Evolutionary conservation across 2,113 vertebrate genomes (phyloP).

Genomic region (Polypterus bichir): DNA sequence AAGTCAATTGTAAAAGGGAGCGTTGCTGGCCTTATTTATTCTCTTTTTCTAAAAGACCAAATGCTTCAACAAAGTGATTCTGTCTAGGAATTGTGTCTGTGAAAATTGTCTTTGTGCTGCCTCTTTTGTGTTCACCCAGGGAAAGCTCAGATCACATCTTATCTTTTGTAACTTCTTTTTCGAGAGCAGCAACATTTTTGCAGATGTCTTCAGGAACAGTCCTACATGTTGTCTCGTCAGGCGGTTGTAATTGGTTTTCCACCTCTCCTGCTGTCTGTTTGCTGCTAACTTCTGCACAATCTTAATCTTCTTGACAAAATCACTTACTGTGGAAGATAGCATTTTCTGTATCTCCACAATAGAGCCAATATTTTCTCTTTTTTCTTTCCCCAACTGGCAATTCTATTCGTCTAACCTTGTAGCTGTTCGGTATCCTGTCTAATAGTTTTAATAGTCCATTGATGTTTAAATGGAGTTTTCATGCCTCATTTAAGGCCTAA

Average conservation of each 20-base stretch:
- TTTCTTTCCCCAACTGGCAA: not conserved
- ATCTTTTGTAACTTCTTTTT: constrained; percentile 25
- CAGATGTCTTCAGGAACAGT: constrained; percentile 17
- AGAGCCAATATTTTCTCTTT: constrained; percentile 6
- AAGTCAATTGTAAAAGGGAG: constrained; percentile 24
- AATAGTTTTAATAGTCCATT: constrained; percentile 1
- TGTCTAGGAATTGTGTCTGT: constrained; percentile 23
- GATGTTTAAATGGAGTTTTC: constrained; percentile 1
- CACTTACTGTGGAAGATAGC: constrained; percentile 11
- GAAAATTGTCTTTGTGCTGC: constrained; percentile 24
- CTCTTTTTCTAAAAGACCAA: constrained; percentile 30
- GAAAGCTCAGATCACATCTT: constrained; percentile 30
- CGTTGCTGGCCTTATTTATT: constrained; percentile 4
- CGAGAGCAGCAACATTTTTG: constrained; percentile 16
- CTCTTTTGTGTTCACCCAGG: constrained; percentile 13
- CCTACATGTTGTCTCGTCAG: constrained; percentile 16
- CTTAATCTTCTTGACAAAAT: constrained; percentile 21
- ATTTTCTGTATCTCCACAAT: constrained; percentile 5
- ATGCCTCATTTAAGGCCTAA: constrained; percentile 4
- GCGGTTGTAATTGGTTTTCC: constrained; percentile 25
- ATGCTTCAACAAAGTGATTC: constrained; percentile 18
- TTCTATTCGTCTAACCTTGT: not conserved
- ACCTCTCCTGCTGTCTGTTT: constrained; percentile 13
- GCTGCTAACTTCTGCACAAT: constrained; percentile 21
- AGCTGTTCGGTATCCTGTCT: constrained; percentile 2